Percentiles rank a stretch among this genome's conserved stretches.
Conservation (phyloP, 2,113 vertebrate genomes). For the Phalacrocorax pelagicus region DNA sequence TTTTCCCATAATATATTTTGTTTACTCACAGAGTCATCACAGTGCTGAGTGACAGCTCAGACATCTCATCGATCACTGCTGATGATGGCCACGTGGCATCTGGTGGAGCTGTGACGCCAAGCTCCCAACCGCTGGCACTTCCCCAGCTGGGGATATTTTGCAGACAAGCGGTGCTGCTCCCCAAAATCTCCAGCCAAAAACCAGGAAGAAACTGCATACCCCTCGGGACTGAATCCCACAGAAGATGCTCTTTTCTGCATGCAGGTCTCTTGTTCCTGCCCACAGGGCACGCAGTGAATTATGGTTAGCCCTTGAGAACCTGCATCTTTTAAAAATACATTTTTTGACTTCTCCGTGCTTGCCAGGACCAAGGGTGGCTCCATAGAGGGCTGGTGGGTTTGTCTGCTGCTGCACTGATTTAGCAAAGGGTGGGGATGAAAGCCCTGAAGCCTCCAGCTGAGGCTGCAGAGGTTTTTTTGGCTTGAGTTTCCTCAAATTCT, state of each 20-base stretch:
- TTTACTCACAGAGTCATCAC: not conserved
- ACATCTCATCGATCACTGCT: fast-evolving
- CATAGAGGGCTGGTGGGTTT: not conserved
- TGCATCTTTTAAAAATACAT: not conserved
- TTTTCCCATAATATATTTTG: not conserved
- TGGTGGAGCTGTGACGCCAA: fast-evolving
- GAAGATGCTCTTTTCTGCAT: not conserved
- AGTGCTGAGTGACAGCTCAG: not conserved
- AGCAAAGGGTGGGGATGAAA: not conserved
- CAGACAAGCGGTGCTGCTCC: fast-evolving
- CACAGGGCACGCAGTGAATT: fast-evolving
- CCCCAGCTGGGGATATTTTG: not conserved
- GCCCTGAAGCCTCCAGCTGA: not conserved
- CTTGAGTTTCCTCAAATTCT: not conserved
- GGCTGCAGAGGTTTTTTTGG: not conserved
- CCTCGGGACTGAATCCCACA: fast-evolving
- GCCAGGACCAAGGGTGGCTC: not conserved
- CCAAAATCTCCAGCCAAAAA: not conserved
- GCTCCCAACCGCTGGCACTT: fast-evolving
- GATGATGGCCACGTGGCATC: fast-evolving
- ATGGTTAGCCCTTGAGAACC: not conserved
- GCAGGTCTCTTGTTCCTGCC: not conserved
- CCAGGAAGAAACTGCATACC: fast-evolving
- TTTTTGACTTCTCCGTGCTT: not conserved
- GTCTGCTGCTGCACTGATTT: not conserved